Evolutionary conservation across 1,140 invertebrate genomes (phyloP).

Genomic region (Anadara kagoshimensis): DNA sequence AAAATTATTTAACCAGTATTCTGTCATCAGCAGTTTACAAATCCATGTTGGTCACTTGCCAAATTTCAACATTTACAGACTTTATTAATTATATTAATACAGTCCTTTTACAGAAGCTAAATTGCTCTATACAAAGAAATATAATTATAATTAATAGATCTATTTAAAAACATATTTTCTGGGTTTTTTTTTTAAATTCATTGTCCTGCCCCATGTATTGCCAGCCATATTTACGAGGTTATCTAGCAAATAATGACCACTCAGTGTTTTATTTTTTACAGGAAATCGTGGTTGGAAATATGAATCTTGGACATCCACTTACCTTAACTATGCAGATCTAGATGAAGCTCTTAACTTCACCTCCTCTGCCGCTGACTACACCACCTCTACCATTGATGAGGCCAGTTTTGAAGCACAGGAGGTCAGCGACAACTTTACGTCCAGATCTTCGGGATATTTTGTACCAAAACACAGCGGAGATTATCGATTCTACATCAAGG

Average conservation of each 20-base stretch:
- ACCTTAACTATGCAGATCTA: constrained; percentile 4
- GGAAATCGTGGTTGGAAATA: constrained; percentile 11
- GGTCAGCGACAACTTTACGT: neutral
- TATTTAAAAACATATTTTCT: neutral
- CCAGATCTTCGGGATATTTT: constrained; percentile 22
- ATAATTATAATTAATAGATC: neutral
- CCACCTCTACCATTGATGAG: constrained; percentile 10
- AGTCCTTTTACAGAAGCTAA: no score
- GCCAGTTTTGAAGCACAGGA: neutral
- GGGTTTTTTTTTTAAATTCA: no score
- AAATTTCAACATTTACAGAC: no score
- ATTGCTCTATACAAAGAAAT: neutral
- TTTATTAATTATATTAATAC: no score
- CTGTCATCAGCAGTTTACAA: no score
- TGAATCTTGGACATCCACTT: constrained; percentile 38
- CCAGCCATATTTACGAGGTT: no score
- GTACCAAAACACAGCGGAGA: constrained; percentile 15
- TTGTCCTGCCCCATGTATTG: no score
- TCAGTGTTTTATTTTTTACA: neutral
- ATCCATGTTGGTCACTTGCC: no score
- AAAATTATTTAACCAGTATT: no score
- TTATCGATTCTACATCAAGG: constrained; percentile 26
- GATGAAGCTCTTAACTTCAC: constrained; percentile 1
- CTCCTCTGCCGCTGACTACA: constrained; percentile 19
- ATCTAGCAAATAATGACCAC: no score